Evolutionary conservation across 2,797 vertebrate species (phyloP), one percentile per base, ranked within the genome.

Genomic region (Scomberomorus guttatus): DNA sequence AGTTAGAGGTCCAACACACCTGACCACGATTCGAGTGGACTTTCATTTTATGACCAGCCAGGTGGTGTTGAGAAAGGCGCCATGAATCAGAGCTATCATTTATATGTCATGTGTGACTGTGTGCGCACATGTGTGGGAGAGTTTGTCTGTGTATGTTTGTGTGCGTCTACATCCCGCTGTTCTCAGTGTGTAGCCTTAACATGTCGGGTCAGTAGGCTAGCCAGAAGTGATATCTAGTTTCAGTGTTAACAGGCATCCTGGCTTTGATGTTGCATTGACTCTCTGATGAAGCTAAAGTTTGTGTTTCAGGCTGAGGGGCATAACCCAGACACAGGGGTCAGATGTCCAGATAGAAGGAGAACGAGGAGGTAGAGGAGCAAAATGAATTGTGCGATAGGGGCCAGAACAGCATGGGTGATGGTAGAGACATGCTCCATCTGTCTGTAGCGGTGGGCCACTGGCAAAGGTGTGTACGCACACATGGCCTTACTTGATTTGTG

Each of bases 141-240:
- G 78, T 72, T 73, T 25, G 13, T 58, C 37, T 22, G 8, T 57
- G 24, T 56, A 17, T 62, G 75, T 79, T 0, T 85, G 56, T 80
- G 75, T 86, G 83, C 55, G 79, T 83, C 37, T 75, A 57, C 56
- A 25, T 82, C 85, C 79, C 25, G 69, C 85, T 86, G 83, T 70
- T 86, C 81, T 72, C 76, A 67, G 82, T 54, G 60, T 72, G 82
- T 22, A 80, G 79, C 76, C 61, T 48, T 29, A 82, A 70, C 75
- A 46, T 57, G 78, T 50, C 10, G 15, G 88, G 83, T 91, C 92
- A 87, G 64, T 9, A 39, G 82, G 72, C 77, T 77, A 77, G 83
- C 82, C 83, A 79, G 65, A 77, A 86, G 65, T 1, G 32, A 88
- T 91, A 90, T 94, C 92, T 84, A 59, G 84, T 94, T 93, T 90